phyloP scores from a whole-genome alignment of 2,113 vertebrate genomes.

The Daubentonia madagascariensis region DNA sequence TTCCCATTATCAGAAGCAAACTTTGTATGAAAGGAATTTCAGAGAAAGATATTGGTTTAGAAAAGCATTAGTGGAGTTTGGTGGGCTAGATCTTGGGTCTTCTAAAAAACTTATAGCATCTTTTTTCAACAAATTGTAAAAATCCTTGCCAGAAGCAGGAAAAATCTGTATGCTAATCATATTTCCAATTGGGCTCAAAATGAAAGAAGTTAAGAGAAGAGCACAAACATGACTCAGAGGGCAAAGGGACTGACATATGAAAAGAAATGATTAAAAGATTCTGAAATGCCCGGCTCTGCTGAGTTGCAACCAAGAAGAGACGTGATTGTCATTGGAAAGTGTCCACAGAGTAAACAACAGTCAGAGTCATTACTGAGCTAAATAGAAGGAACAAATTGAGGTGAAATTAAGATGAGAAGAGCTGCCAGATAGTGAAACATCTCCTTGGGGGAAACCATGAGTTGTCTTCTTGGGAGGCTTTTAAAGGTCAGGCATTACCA shows the following conservation, averaged over 20 bases:
- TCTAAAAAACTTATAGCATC: neutral
- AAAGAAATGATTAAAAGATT: constrained; percentile 27
- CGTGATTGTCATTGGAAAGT: neutral
- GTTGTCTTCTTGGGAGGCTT: neutral
- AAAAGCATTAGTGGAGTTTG: neutral
- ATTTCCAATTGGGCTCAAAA: constrained; percentile 31
- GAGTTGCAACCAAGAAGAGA: neutral
- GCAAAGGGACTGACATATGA: neutral
- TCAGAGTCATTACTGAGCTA: constrained; percentile 22
- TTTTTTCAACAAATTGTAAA: neutral
- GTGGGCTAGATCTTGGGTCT: neutral
- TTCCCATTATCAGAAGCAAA: neutral
- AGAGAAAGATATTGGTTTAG: neutral
- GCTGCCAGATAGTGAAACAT: neutral
- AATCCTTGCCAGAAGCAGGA: neutral
- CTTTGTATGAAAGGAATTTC: neutral
- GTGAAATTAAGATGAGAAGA: constrained; percentile 54
- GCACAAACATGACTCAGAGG: neutral
- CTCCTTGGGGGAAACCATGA: neutral
- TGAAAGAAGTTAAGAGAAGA: neutral
- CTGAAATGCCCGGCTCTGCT: neutral
- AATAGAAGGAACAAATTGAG: constrained; percentile 11
- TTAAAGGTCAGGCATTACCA: neutral
- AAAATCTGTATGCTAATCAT: constrained; percentile 28
- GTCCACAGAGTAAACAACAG: constrained; percentile 34